A percentile compares a stretch with the other conserved stretches of the same genome.
Evolutionary conservation across 2,113 vertebrate genomes (phyloP).

Genomic region (Glareola pratincola): DNA sequence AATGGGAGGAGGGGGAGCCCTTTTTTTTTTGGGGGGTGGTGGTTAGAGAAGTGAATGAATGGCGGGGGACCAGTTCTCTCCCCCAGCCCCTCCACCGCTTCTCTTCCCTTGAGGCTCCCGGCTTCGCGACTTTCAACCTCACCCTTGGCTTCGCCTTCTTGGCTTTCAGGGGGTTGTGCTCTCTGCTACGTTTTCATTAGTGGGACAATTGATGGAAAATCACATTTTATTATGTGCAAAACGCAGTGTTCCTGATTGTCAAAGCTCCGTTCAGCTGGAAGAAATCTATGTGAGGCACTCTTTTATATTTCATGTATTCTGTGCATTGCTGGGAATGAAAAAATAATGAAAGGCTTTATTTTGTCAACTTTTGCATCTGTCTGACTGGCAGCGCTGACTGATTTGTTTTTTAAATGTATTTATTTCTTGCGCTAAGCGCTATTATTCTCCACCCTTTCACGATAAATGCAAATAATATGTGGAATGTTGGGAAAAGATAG

Average conservation of each 20-base stretch:
- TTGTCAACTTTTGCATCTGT: constrained; percentile 63
- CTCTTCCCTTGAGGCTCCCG: neutral
- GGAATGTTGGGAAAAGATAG: constrained; percentile 46
- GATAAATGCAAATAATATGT: constrained; percentile 58
- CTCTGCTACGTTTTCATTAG: constrained; percentile 17
- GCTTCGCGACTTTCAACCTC: constrained; percentile 18
- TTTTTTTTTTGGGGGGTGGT: neutral
- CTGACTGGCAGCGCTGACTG: constrained; percentile 49
- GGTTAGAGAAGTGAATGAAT: neutral
- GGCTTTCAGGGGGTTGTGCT: constrained; percentile 5
- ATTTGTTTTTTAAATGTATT: constrained; percentile 64
- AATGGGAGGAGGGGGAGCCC: neutral
- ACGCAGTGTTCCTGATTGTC: constrained; percentile 48
- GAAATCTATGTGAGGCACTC: constrained; percentile 14
- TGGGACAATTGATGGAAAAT: constrained; percentile 55
- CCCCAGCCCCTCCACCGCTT: neutral
- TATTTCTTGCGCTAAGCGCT: constrained; percentile 44
- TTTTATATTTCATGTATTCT: constrained; percentile 64
- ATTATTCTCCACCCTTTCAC: constrained; percentile 32
- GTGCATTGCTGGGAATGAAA: constrained; percentile 54
- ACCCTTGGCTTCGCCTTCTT: neutral
- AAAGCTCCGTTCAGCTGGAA: constrained; percentile 55
- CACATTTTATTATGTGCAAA: constrained; percentile 60
- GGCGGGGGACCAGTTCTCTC: neutral
- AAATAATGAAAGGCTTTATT: constrained; percentile 61